A percentile compares a stretch with the other conserved stretches of the same genome.
These are phyloP conservation scores for Hecatera dysodea DNA, from an alignment of 2,888 invertebrate genomes.

Conservation along the genomic window DNA sequence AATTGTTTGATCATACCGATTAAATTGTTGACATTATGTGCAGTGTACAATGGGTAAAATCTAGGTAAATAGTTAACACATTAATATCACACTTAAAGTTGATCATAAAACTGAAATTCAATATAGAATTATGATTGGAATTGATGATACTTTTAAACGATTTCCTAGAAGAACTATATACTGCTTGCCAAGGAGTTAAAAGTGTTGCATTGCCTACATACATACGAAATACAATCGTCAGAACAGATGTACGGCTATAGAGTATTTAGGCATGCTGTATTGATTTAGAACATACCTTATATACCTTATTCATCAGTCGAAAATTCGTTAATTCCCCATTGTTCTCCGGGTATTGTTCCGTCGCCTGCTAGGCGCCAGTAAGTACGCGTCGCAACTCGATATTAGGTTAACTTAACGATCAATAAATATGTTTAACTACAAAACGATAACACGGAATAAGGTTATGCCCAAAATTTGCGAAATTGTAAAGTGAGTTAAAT, in stretches of 20 bases:
- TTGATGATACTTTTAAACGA: conserved; percentile 15
- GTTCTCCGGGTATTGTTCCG: conserved; percentile 62
- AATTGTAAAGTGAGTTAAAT: conserved; percentile 24
- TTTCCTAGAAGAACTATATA: conserved; percentile 32
- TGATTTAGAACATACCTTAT: conserved; percentile 9
- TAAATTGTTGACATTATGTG: conserved; percentile 25
- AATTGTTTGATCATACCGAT: conserved; percentile 41
- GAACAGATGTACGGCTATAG: not conserved
- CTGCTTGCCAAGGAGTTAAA: conserved; percentile 48
- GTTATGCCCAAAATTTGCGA: conserved; percentile 37
- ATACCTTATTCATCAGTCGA: conserved; percentile 38
- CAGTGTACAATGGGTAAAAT: conserved; percentile 8
- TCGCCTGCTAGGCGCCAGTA: conserved; percentile 62
- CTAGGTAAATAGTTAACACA: conserved; percentile 1
- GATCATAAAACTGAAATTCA: conserved; percentile 21
- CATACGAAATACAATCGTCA: conserved; percentile 31
- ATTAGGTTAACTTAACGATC: conserved; percentile 63
- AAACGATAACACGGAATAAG: conserved; percentile 37
- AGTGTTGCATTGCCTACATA: conserved; percentile 42
- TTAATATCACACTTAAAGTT: conserved; percentile 27
- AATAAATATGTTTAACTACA: conserved; percentile 50
- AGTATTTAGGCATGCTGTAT: conserved; percentile 23
- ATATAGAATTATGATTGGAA: conserved; percentile 3
- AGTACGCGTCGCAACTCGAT: conserved; percentile 65
- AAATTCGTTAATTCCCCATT: conserved; percentile 65